Percentiles rank a stretch among this genome's conserved stretches.
These are phyloP conservation scores for Numenius phaeopus DNA, from an alignment of 2,797 vertebrate species.

Conservation along the genomic window DNA sequence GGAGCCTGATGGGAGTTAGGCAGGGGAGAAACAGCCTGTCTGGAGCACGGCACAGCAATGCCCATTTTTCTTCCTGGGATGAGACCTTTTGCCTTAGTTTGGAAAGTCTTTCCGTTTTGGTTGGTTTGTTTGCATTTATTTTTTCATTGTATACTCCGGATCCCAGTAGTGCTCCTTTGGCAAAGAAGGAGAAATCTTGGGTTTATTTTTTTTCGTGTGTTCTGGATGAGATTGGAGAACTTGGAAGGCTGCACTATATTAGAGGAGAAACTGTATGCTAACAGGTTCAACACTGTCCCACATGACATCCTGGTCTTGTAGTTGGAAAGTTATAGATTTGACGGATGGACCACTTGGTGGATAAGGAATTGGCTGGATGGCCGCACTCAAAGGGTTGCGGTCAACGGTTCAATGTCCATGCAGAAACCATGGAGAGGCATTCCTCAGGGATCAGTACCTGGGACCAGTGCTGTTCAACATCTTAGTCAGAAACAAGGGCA, in stretches of 20 bases:
- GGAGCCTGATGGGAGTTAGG: neutral
- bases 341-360: too few species aligned
- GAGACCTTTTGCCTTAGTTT: neutral
- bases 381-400: too few species aligned
- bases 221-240: neutral
- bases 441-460: too few species aligned
- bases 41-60: fast-evolving
- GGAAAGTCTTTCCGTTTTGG: neutral
- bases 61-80: fast-evolving
- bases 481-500: too few species aligned
- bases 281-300: too few species aligned
- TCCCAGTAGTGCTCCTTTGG: neutral
- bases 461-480: too few species aligned
- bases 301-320: too few species aligned
- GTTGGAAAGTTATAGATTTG: too few species aligned
- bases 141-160: neutral
- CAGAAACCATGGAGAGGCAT: too few species aligned
- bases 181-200: neutral
- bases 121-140: neutral
- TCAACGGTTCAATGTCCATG: too few species aligned
- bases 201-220: neutral
- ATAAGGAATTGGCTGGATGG: too few species aligned
- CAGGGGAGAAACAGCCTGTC: neutral
- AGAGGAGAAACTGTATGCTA: neutral
- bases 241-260: neutral